Evolutionary conservation across 2,888 invertebrate genomes (phyloP).

Genomic region (Leucoma salicis): DNA sequence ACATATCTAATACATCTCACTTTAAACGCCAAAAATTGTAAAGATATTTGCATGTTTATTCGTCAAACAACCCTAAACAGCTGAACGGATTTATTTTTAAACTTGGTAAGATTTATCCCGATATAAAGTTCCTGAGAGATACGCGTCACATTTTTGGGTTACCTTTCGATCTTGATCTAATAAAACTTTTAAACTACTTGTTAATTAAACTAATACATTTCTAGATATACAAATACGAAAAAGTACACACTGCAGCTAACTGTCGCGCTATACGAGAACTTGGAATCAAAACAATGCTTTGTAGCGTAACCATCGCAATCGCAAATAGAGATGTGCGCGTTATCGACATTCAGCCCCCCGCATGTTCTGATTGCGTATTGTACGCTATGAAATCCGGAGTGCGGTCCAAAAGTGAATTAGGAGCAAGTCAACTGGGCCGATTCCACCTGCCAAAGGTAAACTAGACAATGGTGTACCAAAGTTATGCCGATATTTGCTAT

Average conservation of each 20-base stretch:
- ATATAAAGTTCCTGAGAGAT: too few species aligned
- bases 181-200: too few species aligned
- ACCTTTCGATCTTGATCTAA: too few species aligned
- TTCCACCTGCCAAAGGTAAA: slow-evolving; percentile 32
- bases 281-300: slow-evolving; percentile 23
- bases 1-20: too few species aligned
- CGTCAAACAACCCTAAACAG: too few species aligned
- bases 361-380: slow-evolving; percentile 38
- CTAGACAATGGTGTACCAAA: slow-evolving; percentile 24
- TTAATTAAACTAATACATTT: too few species aligned
- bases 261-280: slow-evolving; percentile 7
- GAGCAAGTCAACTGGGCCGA: slow-evolving; percentile 44
- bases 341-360: slow-evolving; percentile 37
- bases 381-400: slow-evolving; percentile 26
- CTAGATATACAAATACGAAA: background rate
- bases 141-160: too few species aligned
- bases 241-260: background rate
- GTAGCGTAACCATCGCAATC: slow-evolving; percentile 24
- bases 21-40: too few species aligned
- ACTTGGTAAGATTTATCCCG: too few species aligned
- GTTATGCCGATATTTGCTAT: background rate
- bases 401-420: slow-evolving; percentile 54
- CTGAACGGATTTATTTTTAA: too few species aligned
- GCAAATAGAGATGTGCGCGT: slow-evolving; percentile 30
- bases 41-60: too few species aligned